Conservation (phyloP, 1,140 invertebrate species). For the Lucilia cuprina region DNA sequence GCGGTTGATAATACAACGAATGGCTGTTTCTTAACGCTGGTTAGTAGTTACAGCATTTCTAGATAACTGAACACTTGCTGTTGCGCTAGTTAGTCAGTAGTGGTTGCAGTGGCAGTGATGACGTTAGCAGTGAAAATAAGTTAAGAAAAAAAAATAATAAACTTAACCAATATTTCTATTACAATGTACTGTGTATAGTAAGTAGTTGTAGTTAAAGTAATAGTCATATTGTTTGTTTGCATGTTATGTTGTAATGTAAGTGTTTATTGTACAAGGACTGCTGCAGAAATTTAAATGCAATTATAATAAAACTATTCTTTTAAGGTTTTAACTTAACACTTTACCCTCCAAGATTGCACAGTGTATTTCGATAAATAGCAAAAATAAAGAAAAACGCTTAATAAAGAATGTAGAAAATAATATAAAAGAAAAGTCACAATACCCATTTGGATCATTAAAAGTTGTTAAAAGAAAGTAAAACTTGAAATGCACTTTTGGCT, state of each 20-base stretch:
- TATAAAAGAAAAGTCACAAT: background rate
- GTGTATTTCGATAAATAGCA: background rate
- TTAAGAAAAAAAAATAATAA: background rate
- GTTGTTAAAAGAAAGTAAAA: slow-evolving; percentile 30
- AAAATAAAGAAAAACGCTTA: background rate
- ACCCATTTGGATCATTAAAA: slow-evolving; percentile 39
- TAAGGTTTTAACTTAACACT: background rate
- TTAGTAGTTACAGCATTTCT: no score
- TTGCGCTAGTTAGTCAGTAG: background rate
- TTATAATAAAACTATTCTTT: background rate
- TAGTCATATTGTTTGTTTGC: background rate
- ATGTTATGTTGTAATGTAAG: background rate
- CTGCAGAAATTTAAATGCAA: background rate
- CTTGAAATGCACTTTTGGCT: slow-evolving; percentile 39
- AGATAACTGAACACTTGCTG: background rate
- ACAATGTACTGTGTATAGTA: slow-evolving; percentile 21
- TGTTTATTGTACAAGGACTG: background rate
- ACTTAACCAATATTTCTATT: slow-evolving; percentile 15
- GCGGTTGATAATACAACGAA: no score
- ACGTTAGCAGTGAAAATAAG: background rate
- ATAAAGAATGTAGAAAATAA: background rate
- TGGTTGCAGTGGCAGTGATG: background rate
- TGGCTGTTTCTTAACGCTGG: no score
- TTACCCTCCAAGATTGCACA: background rate
- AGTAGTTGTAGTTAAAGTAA: background rate